phyloP scores from a whole-genome alignment of 2,888 invertebrate genomes.

The Bruchidius siliquastri region DNA sequence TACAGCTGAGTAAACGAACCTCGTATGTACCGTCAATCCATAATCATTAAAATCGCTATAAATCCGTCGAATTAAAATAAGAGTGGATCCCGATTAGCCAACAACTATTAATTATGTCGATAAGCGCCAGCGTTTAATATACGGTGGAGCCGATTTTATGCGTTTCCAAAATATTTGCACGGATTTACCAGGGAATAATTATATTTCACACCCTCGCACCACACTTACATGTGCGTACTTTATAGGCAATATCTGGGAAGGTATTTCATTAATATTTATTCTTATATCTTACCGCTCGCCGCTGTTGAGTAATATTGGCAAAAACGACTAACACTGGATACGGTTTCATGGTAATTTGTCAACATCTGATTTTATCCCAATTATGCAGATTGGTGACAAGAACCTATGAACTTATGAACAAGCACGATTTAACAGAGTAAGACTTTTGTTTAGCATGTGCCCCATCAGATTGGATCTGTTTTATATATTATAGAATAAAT shows the following conservation, averaged over 20 bases:
- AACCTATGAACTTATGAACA: too few relatives aligned
- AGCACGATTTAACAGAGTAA: too few relatives aligned
- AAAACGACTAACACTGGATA: too few relatives aligned
- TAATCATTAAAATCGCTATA: slow-evolving; percentile 26
- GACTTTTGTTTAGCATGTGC: too few relatives aligned
- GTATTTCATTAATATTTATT: neutral
- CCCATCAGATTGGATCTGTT: too few relatives aligned
- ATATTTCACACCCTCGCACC: slow-evolving; percentile 9
- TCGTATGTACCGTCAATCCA: slow-evolving; percentile 6
- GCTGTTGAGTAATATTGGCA: neutral
- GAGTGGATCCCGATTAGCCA: slow-evolving; percentile 30
- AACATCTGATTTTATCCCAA: too few relatives aligned
- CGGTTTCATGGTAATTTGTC: too few relatives aligned
- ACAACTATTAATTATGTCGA: slow-evolving; percentile 38
- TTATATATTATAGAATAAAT: too few relatives aligned
- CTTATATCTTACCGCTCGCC: neutral
- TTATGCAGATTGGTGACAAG: too few relatives aligned
- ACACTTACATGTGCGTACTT: neutral
- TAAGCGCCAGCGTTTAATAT: slow-evolving; percentile 31
- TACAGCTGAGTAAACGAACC: neutral
- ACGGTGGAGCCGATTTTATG: slow-evolving; percentile 24
- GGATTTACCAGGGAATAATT: slow-evolving; percentile 39
- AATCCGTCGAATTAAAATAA: slow-evolving; percentile 31
- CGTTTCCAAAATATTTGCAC: slow-evolving; percentile 29
- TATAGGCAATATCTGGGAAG: too few relatives aligned